Evolutionary conservation across 2,888 invertebrate genomes (phyloP), one percentile per base, ranked within the genome.

Genomic region (Serripes groenlandicus): DNA sequence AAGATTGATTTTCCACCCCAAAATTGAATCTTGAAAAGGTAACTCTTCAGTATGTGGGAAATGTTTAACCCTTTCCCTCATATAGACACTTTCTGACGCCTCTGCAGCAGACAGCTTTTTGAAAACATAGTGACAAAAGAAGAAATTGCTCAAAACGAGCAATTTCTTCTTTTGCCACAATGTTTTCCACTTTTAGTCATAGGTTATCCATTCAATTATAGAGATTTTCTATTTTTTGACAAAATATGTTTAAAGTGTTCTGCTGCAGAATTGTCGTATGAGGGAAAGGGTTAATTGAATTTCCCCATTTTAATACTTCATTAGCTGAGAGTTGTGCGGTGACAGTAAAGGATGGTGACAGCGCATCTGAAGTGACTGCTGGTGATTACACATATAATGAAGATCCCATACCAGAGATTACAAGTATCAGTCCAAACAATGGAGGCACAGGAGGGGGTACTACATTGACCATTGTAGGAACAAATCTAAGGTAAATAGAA

Each of bases 401-500:
- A 5, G 58, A 21, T 23, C 9, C 64, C 1, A 88, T 90, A 0
- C 85, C 91, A 3, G 37, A 32, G 3, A 81, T 92, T 7, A 78
- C 85, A 15, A 18, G 49, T 9, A 85, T 91, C 9, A 58, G 30
- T 1, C 92, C 91, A 9, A 9, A n/a, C 1, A 68, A 87, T 11
- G 91, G 90, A 1, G 92, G 91, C 0, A 91, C 92, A 0, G 88
- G 74, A 0, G 91, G 91, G 9, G 89, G 87, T 26, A 87, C 89
- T 1, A 52, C 71, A 0, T 2, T 90, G 5, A 90, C 91, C n/a
- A 87, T 92, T 21, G 76, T 80, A 9, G 92, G 92, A 21, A 49
- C 77, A 1, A 82, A 85, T 15, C 90, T 91, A 69, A 83, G 89
- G 91, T 91, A 80, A 37, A 71, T 74, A n/a, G n/a, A n/a, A n/a